These are phyloP conservation scores for Typhlichthys subterraneus DNA, from an alignment of 2,797 vertebrate genomes.

Conservation along the genomic window DNA sequence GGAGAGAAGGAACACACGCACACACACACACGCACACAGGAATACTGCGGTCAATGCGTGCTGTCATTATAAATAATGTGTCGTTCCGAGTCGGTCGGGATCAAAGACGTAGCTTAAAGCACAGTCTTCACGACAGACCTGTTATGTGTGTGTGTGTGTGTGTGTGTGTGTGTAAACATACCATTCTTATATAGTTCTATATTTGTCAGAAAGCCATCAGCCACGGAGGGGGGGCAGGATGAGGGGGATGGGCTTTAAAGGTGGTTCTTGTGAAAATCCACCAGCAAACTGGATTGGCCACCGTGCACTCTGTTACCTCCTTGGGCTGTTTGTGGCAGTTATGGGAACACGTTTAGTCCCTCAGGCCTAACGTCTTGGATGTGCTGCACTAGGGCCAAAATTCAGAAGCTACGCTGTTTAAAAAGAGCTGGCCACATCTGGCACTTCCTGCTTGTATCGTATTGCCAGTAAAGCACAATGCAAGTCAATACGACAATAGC, in stretches of 20 bases:
- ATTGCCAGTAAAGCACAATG: slow-evolving; percentile 25
- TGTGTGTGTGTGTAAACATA: neutral
- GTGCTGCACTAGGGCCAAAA: too few relatives aligned
- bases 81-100: neutral
- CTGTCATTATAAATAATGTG: slow-evolving; percentile 19
- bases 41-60: too few relatives aligned
- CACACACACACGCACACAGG: slow-evolving; percentile 25
- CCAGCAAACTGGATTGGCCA: slow-evolving; percentile 16
- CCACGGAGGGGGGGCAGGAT: too few relatives aligned
- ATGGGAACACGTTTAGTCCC: too few relatives aligned
- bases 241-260: too few relatives aligned
- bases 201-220: slow-evolving; percentile 12
- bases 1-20: slow-evolving; percentile 34
- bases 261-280: slow-evolving; percentile 31
- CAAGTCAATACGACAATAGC: too few relatives aligned
- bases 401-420: too few relatives aligned
- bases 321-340: too few relatives aligned
- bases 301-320: too few relatives aligned
- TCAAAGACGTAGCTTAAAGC: slow-evolving; percentile 14
- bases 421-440: too few relatives aligned
- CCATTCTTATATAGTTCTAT: slow-evolving; percentile 2
- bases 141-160: neutral
- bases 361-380: too few relatives aligned
- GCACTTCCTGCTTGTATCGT: slow-evolving; percentile 19
- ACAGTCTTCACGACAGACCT: slow-evolving; percentile 2